Conservation (phyloP, 2,113 vertebrate species). For the Rhynchopsitta pachyrhyncha region DNA sequence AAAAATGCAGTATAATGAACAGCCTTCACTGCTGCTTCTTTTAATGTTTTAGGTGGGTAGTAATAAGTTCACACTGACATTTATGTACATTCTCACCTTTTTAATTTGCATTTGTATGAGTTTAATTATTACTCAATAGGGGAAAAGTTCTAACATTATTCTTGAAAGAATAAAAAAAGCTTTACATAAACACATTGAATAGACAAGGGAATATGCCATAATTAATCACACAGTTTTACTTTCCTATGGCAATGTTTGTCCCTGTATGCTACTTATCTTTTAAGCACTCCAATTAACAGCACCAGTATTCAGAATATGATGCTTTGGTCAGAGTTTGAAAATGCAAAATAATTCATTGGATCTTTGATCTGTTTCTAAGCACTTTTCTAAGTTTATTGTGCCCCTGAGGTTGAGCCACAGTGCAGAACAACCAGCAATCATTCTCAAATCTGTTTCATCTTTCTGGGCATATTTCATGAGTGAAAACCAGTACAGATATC, state of each 20-base stretch:
- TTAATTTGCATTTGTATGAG: background rate
- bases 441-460: conserved; percentile 40
- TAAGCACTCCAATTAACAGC: conserved; percentile 64
- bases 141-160: conserved; percentile 28
- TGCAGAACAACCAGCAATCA: conserved; percentile 35
- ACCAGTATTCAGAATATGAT: conserved; percentile 50
- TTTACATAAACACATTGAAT: conserved; percentile 50
- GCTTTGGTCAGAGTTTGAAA: conserved; percentile 74
- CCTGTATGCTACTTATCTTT: conserved; percentile 62
- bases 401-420: conserved; percentile 47
- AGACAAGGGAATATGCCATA: conserved; percentile 44
- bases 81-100: background rate
- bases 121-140: conserved; percentile 12
- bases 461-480: conserved; percentile 12
- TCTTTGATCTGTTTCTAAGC: conserved; percentile 68
- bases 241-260: conserved; percentile 53
- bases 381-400: conserved; percentile 64
- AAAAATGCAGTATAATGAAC: background rate
- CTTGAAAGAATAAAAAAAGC: conserved; percentile 29
- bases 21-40: background rate
- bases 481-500: conserved; percentile 55
- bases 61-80: background rate
- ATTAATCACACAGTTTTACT: conserved; percentile 53
- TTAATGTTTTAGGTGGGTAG: background rate
- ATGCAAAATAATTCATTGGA: conserved; percentile 69